Base-by-base conservation (phyloP, 2,113 vertebrate species). In the Chaetodon trifascialis region DNA sequence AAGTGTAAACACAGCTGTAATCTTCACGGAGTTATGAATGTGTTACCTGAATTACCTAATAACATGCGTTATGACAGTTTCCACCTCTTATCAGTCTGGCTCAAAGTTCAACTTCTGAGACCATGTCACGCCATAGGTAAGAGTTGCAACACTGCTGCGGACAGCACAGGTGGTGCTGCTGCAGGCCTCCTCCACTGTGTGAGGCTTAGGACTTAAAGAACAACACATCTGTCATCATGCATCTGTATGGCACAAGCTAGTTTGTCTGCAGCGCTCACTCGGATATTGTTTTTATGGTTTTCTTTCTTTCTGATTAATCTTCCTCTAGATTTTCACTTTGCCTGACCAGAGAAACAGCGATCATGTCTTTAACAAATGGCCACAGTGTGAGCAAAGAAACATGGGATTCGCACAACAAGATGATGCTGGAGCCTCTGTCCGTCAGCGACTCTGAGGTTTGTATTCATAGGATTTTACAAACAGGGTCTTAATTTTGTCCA, bases 361-460 rank as follows among this genome's bases (percentile, higher is more conserved):
- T 16, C 74, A 93, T 95, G 60, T 90, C 86, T 3, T 55, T 83
- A 0, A 75, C 79, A 1, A 88, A 93, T 0, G 86, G 87, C 19
- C 21, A 81, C 21, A 82, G 65, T 2, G 73, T 90, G 74, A 92
- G 88, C 5, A 52, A 88, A 0, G 94, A 95, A 12, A 88, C 94
- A 6, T 99, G 97, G 98, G 87, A 94, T 3, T 96, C 95, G 0
- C 98, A 99, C 62, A 96, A 96, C 85, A 94, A 89, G 73, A 98
- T 99, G 98, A 92, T 99, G 88, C 49, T 94, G 42, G 97, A 99
- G 70, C 96, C 98, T 0, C 95, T 99, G 0, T 92, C 95, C 2
- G 91, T 89, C 88, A 96, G 89, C 0, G 98, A 99, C 83, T 81
- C 94, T 0, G 97, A 99, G 97, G 98, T 99, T 89, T 94, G 95